These are phyloP conservation scores for Mola mola DNA, from an alignment of 2,113 vertebrate species.

Conservation along the genomic window DNA sequence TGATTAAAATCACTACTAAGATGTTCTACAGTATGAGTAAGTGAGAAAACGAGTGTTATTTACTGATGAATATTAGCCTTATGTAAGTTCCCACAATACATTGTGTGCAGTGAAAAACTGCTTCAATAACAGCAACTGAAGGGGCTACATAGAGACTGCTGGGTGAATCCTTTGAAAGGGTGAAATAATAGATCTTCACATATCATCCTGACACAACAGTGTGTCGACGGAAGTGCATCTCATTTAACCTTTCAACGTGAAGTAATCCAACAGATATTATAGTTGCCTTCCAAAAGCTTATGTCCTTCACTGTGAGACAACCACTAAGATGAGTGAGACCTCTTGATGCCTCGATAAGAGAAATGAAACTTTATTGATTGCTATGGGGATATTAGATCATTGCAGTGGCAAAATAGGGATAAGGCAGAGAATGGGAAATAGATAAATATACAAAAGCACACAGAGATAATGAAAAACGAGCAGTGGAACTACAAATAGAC, in stretches of 20 bases:
- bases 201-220: constrained; percentile 7
- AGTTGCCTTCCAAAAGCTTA: constrained; percentile 36
- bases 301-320: constrained; percentile 44
- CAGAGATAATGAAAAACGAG: constrained; percentile 15
- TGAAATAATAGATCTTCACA: constrained; percentile 31
- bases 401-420: constrained; percentile 49
- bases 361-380: constrained; percentile 69
- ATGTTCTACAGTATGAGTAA: not conserved
- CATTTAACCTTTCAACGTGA: constrained; percentile 39
- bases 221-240: constrained; percentile 26
- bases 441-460: constrained; percentile 34
- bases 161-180: constrained; percentile 42
- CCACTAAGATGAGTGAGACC: constrained; percentile 48
- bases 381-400: constrained; percentile 62
- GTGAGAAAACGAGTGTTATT: not conserved
- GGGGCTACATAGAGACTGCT: not conserved
- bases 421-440: constrained; percentile 50
- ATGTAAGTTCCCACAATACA: no score
- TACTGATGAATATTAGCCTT: not conserved
- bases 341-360: constrained; percentile 55
- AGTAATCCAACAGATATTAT: constrained; percentile 50
- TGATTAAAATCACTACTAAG: not conserved
- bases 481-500: no score
- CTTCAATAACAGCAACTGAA: not conserved
- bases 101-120: not conserved